Evolutionary conservation across 2,888 invertebrate genomes (phyloP).

Genomic region (Acronicta aceris): DNA sequence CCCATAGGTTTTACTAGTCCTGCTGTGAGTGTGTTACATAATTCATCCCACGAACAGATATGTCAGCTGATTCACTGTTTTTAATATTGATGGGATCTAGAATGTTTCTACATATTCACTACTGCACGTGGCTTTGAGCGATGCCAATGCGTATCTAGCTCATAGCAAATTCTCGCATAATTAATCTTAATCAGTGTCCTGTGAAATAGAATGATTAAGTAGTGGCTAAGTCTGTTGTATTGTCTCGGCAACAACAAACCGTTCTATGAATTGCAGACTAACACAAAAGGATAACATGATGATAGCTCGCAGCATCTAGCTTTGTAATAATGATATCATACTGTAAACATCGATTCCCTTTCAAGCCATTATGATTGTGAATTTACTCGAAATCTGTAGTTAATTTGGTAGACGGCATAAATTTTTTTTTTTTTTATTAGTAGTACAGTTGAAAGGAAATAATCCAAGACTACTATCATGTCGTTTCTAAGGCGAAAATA

Average conservation of each 20-base stretch:
- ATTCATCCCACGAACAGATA: conserved; percentile 34
- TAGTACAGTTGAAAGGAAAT: too few relatives aligned
- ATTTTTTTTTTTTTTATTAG: neutral
- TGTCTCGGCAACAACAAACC: conserved; percentile 20
- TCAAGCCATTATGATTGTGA: conserved; percentile 21
- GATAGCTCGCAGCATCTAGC: neutral
- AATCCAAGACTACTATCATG: neutral
- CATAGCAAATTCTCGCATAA: conserved; percentile 36
- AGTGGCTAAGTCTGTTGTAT: conserved; percentile 12
- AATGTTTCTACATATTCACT: conserved; percentile 42
- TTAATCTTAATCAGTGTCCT: conserved; percentile 25
- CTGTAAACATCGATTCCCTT: conserved; percentile 1
- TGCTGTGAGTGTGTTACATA: conserved; percentile 19
- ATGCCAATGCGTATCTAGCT: conserved; percentile 38
- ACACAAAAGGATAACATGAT: conserved; percentile 26
- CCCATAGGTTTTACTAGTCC: conserved; percentile 23
- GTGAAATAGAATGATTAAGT: conserved; percentile 16
- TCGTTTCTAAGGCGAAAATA: neutral
- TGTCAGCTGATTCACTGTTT: conserved; percentile 31
- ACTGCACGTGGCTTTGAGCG: conserved; percentile 42
- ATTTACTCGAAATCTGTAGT: conserved; percentile 3
- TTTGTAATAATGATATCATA: conserved; percentile 14
- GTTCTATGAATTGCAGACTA: neutral
- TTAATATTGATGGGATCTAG: conserved; percentile 39
- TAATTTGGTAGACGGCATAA: conserved; percentile 2